Evolutionary conservation across 2,113 vertebrate species (phyloP).

Genomic region (Leucosticte australis): DNA sequence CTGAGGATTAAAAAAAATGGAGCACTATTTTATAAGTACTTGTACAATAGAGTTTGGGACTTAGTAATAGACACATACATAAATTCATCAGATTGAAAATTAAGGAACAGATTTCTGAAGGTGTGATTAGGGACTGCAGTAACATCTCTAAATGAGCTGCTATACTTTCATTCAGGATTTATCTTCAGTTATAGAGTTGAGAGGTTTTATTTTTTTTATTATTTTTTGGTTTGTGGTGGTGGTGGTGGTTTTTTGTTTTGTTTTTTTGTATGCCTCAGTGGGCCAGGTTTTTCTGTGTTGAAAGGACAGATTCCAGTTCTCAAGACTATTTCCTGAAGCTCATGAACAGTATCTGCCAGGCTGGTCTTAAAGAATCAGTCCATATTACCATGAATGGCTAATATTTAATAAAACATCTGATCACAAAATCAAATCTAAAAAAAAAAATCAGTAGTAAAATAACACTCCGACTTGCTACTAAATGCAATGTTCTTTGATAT

Average conservation of each 20-base stretch:
- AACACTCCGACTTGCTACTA: neutral
- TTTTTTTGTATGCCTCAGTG: neutral
- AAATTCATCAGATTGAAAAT: slow-evolving; percentile 2
- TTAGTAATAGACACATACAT: neutral
- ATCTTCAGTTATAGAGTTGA: neutral
- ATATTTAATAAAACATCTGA: slow-evolving; percentile 49
- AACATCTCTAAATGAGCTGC: neutral
- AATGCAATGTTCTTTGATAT: slow-evolving; percentile 45
- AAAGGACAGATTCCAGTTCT: neutral
- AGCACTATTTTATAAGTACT: neutral
- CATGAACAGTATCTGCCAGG: neutral
- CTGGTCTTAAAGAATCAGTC: slow-evolving; percentile 1
- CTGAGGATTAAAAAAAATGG: neutral
- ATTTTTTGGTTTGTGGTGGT: neutral
- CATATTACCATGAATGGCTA: neutral
- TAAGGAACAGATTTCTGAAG: neutral
- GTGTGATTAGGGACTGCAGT: neutral
- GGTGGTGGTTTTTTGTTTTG: neutral
- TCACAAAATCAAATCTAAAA: slow-evolving; percentile 21
- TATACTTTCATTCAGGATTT: neutral
- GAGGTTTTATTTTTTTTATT: neutral
- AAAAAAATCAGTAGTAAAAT: neutral
- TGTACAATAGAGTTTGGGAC: neutral
- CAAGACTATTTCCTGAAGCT: neutral
- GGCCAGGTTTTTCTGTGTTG: neutral